Evolutionary conservation across 2,113 vertebrate genomes (phyloP), one percentile per base, ranked within the genome.

Genomic region (Tautogolabrus adspersus): DNA sequence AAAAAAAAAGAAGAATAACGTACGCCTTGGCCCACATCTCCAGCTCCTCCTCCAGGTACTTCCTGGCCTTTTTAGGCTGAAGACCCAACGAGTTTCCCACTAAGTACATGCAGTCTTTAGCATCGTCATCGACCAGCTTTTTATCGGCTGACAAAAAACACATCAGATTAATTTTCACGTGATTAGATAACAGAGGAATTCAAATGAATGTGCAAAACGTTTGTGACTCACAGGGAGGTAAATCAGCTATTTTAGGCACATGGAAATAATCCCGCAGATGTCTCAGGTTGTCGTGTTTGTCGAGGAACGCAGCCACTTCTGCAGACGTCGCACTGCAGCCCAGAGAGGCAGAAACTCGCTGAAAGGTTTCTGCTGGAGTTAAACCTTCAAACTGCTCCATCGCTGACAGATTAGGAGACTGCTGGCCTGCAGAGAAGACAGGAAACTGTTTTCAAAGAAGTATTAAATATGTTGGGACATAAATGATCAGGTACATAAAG

Each of bases 11-110:
- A 0, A 23, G 9, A 2, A 6, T 6, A 6, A 91, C 96, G 75
- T 90, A 98, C 97, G 37, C 95, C 91, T 91, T 96, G 84, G 96
- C 96, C 98, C 97, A 99, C 63, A 96, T 99, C 56, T 98, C 95
- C 82, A 99, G 84, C 66, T 99, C 97, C 87, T 98, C 97, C 18
- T 97, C 94, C 59, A 99, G 76, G 76, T 96, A 98, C 23, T 85
- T 89, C 85, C 93, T 94, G 12, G 95, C 93, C 74, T 79, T 94
- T 81, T 90, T 96, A n/a, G 97, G 97, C 89, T 97, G 97, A 23
- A 99, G 95, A 0, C 98, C 97, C 1, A 98, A 91, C 5, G 97
- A 99, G 93, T 98, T 97, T 46, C 97, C 98, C 38, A 60, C 83
- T 0, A 99, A 94, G 84, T 99, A 99, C 44, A 98, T 44, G 1